phyloP scores from a whole-genome alignment of 2,797 vertebrate genomes.

The Enteromius unitaeniatus region DNA sequence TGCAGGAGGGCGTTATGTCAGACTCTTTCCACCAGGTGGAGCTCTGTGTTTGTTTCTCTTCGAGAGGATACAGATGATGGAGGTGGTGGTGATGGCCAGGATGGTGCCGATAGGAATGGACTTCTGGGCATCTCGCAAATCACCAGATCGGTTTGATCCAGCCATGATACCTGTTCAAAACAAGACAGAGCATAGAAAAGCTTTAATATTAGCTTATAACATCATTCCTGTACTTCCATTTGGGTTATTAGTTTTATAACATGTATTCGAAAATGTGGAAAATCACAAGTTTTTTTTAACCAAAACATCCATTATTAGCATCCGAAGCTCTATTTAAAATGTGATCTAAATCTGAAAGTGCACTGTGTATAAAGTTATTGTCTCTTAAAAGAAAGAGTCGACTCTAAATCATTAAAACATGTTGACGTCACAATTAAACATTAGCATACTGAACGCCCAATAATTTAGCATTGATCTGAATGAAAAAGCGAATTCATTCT shows the following conservation, averaged over 20 bases:
- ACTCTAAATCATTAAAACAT: too few relatives aligned
- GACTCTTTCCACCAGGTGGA: conserved; percentile 28
- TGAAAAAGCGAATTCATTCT: too few relatives aligned
- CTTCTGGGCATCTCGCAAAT: conserved; percentile 95
- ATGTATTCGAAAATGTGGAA: not conserved
- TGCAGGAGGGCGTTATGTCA: not conserved
- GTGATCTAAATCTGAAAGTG: too few relatives aligned
- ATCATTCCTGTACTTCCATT: not conserved
- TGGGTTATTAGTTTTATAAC: not conserved
- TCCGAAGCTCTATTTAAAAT: not conserved
- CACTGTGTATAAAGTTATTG: too few relatives aligned
- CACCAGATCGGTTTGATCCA: conserved; percentile 96
- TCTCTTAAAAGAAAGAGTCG: too few relatives aligned
- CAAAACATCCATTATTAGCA: not conserved
- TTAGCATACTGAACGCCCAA: too few relatives aligned
- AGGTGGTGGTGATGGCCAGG: conserved; percentile 95
- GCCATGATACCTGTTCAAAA: conserved; percentile 92
- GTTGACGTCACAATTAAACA: too few relatives aligned
- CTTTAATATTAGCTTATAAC: not conserved
- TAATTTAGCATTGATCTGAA: too few relatives aligned
- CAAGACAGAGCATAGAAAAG: conserved; percentile 18
- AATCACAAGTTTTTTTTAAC: not conserved
- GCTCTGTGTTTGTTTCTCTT: not conserved
- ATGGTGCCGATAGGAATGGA: conserved; percentile 97
- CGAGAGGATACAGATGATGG: conserved; percentile 94